phyloP scores from a whole-genome alignment of 2,797 vertebrate genomes.

The Tachyglossus aculeatus region DNA sequence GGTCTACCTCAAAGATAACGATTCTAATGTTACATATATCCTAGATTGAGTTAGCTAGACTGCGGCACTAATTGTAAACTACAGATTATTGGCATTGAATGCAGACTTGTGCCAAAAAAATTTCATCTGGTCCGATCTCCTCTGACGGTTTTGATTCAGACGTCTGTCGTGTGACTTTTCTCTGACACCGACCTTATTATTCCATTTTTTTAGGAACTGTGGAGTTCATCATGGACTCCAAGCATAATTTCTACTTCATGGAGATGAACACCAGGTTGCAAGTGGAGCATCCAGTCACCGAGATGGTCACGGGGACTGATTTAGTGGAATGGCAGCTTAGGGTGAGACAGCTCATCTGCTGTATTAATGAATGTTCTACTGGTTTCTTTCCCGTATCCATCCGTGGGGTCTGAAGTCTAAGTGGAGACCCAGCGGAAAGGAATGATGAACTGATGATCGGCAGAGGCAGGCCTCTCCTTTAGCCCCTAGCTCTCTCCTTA shows the following conservation, averaged over 20 bases:
- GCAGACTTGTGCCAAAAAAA: background rate
- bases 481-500: no score
- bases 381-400: background rate
- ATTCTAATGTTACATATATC: no score
- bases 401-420: no score
- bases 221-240: constrained; percentile 95
- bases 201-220: constrained; percentile 85
- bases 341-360: constrained; percentile 71
- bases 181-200: background rate
- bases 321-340: constrained; percentile 97
- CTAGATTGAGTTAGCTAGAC: no score
- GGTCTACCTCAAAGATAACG: no score
- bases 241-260: constrained; percentile 98
- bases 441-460: fast-evolving
- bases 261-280: constrained; percentile 99
- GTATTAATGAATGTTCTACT: background rate
- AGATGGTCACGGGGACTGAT: constrained; percentile 97
- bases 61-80: no score
- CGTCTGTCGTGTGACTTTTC: background rate
- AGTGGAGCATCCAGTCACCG: constrained; percentile 95
- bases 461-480: background rate
- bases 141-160: background rate
- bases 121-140: background rate
- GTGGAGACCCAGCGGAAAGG: no score
- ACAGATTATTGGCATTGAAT: no score